Evolutionary conservation across 2,797 vertebrate genomes (phyloP).

Genomic region (Botia almorhae): DNA sequence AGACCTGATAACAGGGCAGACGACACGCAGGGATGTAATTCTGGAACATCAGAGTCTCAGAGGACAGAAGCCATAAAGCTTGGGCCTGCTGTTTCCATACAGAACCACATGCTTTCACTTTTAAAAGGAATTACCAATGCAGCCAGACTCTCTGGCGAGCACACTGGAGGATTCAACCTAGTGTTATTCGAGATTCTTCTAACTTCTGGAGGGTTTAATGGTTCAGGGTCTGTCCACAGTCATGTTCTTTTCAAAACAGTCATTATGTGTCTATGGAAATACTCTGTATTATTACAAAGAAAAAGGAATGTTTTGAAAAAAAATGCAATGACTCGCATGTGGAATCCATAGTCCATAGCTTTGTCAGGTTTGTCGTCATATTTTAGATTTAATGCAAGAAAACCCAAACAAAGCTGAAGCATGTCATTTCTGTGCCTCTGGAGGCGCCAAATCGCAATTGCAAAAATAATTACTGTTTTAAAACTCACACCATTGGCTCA

Average conservation of each 20-base stretch:
- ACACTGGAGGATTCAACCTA: constrained; percentile 18
- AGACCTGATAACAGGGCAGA: constrained; percentile 55
- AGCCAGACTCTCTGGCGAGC: constrained; percentile 28
- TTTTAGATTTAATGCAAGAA: neutral
- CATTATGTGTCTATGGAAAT: constrained; percentile 28
- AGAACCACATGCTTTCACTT: constrained; percentile 61
- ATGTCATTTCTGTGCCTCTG: neutral
- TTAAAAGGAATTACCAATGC: constrained; percentile 43
- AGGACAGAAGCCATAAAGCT: constrained; percentile 40
- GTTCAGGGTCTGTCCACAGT: constrained; percentile 15
- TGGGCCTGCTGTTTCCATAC: constrained; percentile 15
- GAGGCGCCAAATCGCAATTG: neutral
- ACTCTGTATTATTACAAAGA: constrained; percentile 17
- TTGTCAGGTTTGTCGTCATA: neutral
- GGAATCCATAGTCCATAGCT: neutral
- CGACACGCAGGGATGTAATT: constrained; percentile 53
- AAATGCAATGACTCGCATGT: constrained; percentile 9
- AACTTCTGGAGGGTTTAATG: constrained; percentile 39
- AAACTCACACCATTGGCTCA: neutral
- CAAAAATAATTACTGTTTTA: neutral
- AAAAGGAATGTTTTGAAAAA: constrained; percentile 16
- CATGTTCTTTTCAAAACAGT: constrained; percentile 34
- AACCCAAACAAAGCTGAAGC: neutral
- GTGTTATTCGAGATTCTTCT: constrained; percentile 34
- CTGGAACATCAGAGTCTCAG: constrained; percentile 50